These are phyloP conservation scores for Alouatta palliata DNA, from an alignment of 2,113 vertebrate genomes.

Conservation along the genomic window DNA sequence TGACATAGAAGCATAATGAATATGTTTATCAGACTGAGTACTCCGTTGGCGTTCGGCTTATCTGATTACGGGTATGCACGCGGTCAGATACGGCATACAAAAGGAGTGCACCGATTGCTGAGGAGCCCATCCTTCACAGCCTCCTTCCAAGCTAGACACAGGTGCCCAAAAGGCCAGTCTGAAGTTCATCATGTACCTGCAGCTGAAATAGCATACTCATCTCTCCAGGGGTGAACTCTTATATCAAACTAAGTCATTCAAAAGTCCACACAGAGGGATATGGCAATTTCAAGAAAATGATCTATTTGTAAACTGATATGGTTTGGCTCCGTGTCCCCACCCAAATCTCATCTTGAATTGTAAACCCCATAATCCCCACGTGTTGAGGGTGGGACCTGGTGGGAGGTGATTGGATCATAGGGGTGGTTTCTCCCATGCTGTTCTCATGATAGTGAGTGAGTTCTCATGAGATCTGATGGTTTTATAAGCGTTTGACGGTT, in stretches of 20 bases:
- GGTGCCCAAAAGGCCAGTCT: no score
- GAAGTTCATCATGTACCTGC: neutral
- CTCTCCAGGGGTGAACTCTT: neutral
- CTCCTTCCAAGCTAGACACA: neutral
- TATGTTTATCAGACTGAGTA: neutral
- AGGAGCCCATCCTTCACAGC: neutral
- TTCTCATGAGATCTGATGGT: no score
- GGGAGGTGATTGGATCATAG: no score
- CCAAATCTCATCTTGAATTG: no score
- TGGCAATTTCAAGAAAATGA: neutral
- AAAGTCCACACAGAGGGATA: neutral
- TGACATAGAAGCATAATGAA: fast-evolving
- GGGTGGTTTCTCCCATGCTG: no score
- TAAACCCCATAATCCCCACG: no score
- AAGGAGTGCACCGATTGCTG: neutral
- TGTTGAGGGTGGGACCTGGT: no score
- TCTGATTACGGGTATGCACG: fast-evolving
- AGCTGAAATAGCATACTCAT: fast-evolving
- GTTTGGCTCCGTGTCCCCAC: no score
- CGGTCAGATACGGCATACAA: neutral
- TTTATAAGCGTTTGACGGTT: no score
- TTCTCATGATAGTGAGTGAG: no score
- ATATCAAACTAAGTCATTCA: neutral
- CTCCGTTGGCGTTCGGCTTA: neutral
- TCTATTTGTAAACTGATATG: neutral